phyloP scores from a whole-genome alignment of 2,797 vertebrate genomes.

The Enteromius radiatus region DNA sequence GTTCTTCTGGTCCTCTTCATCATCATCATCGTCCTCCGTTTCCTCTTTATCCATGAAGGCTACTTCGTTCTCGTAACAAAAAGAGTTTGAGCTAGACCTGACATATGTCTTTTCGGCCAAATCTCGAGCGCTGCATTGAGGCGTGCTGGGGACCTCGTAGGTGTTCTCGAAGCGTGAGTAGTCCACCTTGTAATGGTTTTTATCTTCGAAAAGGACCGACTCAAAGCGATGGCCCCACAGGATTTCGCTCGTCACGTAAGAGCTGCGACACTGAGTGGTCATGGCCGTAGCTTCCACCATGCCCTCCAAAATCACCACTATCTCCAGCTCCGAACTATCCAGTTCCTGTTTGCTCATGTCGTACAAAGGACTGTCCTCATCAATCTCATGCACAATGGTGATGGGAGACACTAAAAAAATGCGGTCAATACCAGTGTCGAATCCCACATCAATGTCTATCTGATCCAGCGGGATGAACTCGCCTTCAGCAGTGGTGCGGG shows the following conservation, averaged over 20 bases:
- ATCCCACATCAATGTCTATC: constrained; percentile 93
- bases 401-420: constrained; percentile 96
- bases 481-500: constrained; percentile 91
- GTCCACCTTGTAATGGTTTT: constrained; percentile 96
- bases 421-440: constrained; percentile 94
- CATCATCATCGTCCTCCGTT: constrained; percentile 78
- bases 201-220: constrained; percentile 95
- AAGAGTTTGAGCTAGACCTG: constrained; percentile 88
- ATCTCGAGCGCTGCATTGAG: constrained; percentile 92
- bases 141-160: constrained; percentile 94
- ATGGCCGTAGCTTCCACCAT: constrained; percentile 98
- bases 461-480: constrained; percentile 97
- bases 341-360: constrained; percentile 91
- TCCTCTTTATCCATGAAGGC: constrained; percentile 92
- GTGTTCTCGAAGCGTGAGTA: constrained; percentile 95
- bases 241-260: constrained; percentile 91
- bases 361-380: constrained; percentile 93
- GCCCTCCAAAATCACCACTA: constrained; percentile 95
- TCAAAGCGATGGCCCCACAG: constrained; percentile 97
- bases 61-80: constrained; percentile 98
- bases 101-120: constrained; percentile 90
- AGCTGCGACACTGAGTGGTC: constrained; percentile 97
- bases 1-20: constrained; percentile 41
- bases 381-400: constrained; percentile 94
- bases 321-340: constrained; percentile 93